Evolutionary conservation across 1,140 invertebrate species (phyloP), one percentile per base, ranked within the genome.

Genomic region (Sarcophaga bullata): DNA sequence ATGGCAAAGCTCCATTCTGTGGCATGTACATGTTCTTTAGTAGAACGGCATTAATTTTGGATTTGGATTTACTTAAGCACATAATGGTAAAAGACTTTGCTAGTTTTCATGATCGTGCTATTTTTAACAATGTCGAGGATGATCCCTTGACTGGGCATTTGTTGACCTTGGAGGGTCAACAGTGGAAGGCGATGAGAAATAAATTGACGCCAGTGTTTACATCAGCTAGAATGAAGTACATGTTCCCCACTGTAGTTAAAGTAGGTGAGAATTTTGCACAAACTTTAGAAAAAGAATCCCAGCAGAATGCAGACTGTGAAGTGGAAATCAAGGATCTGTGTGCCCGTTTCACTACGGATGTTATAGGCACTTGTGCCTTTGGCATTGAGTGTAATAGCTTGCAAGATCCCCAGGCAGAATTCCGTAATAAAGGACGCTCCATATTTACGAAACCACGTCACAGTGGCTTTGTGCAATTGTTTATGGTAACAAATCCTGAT

Each of bases 41-140:
- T 0, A 84, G 81, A 11, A 85, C 81, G 0, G 84, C 84, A 25
- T 73, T 90, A 8, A 10, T 89, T 8, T 85, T 86, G 1, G 92
- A 95, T 85, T 87, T 93, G 19, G 92, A 93, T 8, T 84, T 95
- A 0, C 90, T 94, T 0, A 94, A 93, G 84, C 86, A 91, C 17
- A 91, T 95, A 3, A 82, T 94, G 25, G 90, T 92, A 4, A 93
- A 92, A 84, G 92, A 94, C 84, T 94, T 93, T 73, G 85, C 90
- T 52, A 84, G 90, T 46, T 93, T 93, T 54, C 83, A 88, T 49
- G 91, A 92, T 83, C 91, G 91, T 8, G 91, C 90, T 0, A 80
- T 91, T 0, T 86, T 88, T 52, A 88, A 90, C 25, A 91, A 92
- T 82, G 90, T 91, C 10, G 84, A 90, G 50, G 87, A 86, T 15